These are phyloP conservation scores for Aptenodytes patagonicus DNA, from an alignment of 2,113 vertebrate species.

Conservation along the genomic window DNA sequence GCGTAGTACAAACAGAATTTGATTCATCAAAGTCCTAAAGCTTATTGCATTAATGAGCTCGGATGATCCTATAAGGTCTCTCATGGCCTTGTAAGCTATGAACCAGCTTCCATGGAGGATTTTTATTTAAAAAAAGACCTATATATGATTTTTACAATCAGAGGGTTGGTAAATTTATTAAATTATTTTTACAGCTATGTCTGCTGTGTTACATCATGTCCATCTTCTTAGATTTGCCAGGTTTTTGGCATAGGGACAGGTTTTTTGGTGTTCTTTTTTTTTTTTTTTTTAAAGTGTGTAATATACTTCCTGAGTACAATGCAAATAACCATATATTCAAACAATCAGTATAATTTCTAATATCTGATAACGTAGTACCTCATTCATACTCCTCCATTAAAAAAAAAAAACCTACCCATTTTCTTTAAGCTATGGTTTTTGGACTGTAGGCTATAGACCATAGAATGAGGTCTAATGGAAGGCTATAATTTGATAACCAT, in stretches of 20 bases:
- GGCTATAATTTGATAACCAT: neutral
- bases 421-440: neutral
- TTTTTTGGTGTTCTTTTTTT: neutral
- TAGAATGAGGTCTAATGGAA: neutral
- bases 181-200: neutral
- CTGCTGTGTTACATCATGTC: neutral
- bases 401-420: neutral
- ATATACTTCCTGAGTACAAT: neutral
- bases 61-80: neutral
- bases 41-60: neutral
- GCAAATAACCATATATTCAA: neutral
- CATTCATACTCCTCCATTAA: neutral
- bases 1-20: neutral
- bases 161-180: neutral
- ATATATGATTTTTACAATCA: neutral
- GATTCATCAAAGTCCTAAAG: neutral
- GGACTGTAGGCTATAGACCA: fast-evolving
- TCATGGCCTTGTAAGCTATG: neutral
- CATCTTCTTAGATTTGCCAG: neutral
- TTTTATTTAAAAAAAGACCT: neutral
- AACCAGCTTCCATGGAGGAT: neutral
- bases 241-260: neutral
- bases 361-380: neutral
- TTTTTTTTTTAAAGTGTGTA: neutral
- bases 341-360: neutral